Evolutionary conservation across 1,140 invertebrate genomes (phyloP), one percentile per base, ranked within the genome.

Genomic region (Drosophila asahinai): DNA sequence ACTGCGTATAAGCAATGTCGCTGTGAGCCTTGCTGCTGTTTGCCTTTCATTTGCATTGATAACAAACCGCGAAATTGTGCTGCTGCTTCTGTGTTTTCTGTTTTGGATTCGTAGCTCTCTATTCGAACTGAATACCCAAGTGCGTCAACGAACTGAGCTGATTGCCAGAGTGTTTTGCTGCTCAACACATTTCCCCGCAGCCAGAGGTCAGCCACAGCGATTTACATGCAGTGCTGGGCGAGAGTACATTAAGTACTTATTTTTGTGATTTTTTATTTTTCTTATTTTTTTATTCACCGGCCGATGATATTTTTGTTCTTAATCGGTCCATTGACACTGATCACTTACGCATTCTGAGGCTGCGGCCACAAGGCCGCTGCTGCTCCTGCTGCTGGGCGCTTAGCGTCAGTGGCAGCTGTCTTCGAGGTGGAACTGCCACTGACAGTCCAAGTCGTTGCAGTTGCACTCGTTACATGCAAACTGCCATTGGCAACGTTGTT

Each of bases 281-380:
- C 27, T 30, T 30, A 30, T 30, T 30, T 30, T 6, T 63, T 38
- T 71, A 11, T n/a, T n/a, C 15, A 11, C 27, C 27, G 11, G 6
- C 17, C 19, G 36, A 52, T 74, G 15, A 61, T 72, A 38, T 70
- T 59, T 36, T 12, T 45, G 36, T 40, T 22, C 17, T 42, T 77
- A 77, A 72, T 67, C 66, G 51, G 74, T 78, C 36, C 76, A 77
- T 62, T 78, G 74, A 48, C 63, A 68, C 55, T 36, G 36, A 52
- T 47, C 33, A 87, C 83, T 87, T 71, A 87, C 83, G 83, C 83
- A 47, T 80, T 80, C 19, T 68, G 61, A 8, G 76, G 60, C 40
- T 58, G 72, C 38, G 42, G 57, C 49, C 40, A 51, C 36, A 66
- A 62, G 42, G 59, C n/a, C 49, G 57, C 15, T 17, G 51, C 40